Percentiles rank a stretch among this genome's conserved stretches.
Evolutionary conservation across 2,888 invertebrate species (phyloP).

Genomic region (Limnephilus rhombicus): DNA sequence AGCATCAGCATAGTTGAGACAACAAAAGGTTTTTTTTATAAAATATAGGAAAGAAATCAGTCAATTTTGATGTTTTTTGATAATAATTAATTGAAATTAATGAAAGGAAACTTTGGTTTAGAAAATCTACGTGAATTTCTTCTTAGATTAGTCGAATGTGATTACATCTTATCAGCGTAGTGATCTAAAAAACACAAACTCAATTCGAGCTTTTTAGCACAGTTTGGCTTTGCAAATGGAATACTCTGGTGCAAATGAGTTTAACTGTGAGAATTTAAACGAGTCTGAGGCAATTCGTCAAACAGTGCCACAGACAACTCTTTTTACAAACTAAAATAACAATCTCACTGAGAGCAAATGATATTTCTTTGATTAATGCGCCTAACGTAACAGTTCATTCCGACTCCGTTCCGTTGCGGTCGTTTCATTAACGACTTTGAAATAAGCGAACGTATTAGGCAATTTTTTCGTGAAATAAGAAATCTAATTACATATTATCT

Average conservation of each 20-base stretch:
- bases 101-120: background rate
- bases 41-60: background rate
- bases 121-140: background rate
- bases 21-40: background rate
- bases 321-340: background rate
- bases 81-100: background rate
- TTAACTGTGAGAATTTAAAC: background rate
- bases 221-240: background rate
- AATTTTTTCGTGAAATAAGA: constrained; percentile 50
- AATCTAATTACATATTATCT: constrained; percentile 50
- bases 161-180: background rate
- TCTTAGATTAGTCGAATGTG: background rate
- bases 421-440: constrained; percentile 47
- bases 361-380: constrained; percentile 33
- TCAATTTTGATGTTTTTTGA: no score
- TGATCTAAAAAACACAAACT: background rate
- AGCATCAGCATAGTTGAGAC: background rate
- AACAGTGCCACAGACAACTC: constrained; percentile 14
- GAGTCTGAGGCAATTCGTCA: background rate
- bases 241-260: background rate
- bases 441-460: constrained; percentile 45
- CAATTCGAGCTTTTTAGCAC: background rate
- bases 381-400: constrained; percentile 38
- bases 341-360: constrained; percentile 27
- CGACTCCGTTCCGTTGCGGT: constrained; percentile 43